Evolutionary conservation across 2,888 invertebrate species (phyloP), one percentile per base, ranked within the genome.

Genomic region (Heliconius sara): DNA sequence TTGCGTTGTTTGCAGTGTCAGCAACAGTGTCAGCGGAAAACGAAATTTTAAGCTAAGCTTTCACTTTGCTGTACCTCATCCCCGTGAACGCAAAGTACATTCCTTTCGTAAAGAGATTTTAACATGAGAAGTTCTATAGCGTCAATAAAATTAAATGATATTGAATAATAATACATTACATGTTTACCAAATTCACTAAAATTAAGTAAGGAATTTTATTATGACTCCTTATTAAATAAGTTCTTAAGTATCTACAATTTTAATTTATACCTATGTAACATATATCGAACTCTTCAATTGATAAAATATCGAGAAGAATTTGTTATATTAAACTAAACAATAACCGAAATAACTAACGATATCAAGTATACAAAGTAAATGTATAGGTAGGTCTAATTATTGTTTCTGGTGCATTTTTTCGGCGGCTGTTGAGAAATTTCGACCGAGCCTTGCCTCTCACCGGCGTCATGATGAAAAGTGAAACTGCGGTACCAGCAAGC

Each of bases 401-500:
- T 77, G 76, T 25, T 79, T 72, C 66, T 80, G 67, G 86, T 88
- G 85, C 87, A 89, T 89, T 87, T 88, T 90, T 91, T 90, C 88
- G 92, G 89, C 87, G 87, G 85, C 86, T 87, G 88, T 94, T 95
- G 94, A 92, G 95, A 95, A 95, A 95, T 94, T 92, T 91, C 90
- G 93, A 91, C 89, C 89, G 88, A 88, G 89, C 85, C 84, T 85
- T 84, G 81, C 95, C 95, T 95, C 95, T 95, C 93, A 93, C 95
- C 89, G 89, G 88, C 84, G 85, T 83, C 90, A 91, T 89, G 92
- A 94, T 93, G 93, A 92, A 95, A 95, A 95, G 95, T 94, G 95
- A 95, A 95, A 95, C 94, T 89, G 88, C 90, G 90, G 87, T 87
- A 90, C 88, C 90, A 88, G 88, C 91, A 89, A 88, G 86, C 92